Evolutionary conservation across 1,140 invertebrate species (phyloP).

Genomic region (Ridgeia piscesae): DNA sequence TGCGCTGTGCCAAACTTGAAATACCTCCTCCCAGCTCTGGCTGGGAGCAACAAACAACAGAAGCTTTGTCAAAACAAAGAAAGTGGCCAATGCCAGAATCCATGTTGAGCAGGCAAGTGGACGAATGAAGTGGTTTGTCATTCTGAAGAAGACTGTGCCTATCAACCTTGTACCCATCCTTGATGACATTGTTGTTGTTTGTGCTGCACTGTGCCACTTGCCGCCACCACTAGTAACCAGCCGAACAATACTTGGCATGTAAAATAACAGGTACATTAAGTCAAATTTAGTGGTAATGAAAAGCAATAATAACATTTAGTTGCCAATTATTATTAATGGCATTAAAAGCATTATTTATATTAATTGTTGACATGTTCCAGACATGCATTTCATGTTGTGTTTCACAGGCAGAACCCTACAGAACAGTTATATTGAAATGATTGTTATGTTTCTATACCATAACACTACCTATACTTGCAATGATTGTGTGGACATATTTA

Average conservation of each 20-base stretch:
- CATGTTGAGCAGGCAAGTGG: constrained; percentile 33
- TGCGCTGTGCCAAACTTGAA: constrained; percentile 31
- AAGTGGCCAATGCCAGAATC: constrained; percentile 33
- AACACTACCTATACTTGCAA: background rate
- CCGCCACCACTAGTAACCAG: constrained; percentile 17
- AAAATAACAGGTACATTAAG: background rate
- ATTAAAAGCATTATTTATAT: background rate
- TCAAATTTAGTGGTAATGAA: background rate
- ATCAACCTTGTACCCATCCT: constrained; percentile 27
- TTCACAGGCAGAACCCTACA: too few species aligned
- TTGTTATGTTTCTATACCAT: background rate
- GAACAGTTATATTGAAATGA: too few species aligned
- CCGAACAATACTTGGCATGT: background rate
- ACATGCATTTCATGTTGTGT: too few species aligned
- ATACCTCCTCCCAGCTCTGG: constrained; percentile 35
- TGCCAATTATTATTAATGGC: background rate
- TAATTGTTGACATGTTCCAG: background rate
- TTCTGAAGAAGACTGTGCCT: constrained; percentile 25
- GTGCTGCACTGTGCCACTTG: constrained; percentile 23
- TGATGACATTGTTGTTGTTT: constrained; percentile 26
- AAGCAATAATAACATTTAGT: background rate
- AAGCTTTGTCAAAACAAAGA: constrained; percentile 27
- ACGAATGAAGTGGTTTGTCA: constrained; percentile 29
- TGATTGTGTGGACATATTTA: background rate
- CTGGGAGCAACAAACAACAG: constrained; percentile 16